Base-by-base conservation (phyloP, 2,888 invertebrate genomes). In the Aquatica leii region DNA sequence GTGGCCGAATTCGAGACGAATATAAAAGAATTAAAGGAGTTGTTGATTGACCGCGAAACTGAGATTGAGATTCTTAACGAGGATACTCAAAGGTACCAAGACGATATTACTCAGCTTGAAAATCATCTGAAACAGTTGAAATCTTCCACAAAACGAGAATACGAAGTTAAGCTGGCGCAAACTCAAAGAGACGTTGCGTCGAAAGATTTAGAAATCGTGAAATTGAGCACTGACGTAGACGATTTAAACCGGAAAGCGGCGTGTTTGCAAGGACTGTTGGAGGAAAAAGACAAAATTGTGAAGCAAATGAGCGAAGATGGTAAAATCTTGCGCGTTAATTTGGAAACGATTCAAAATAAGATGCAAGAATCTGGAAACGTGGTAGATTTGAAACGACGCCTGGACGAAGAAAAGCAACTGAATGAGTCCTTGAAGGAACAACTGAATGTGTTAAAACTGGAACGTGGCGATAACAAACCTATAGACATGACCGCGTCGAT, bases 231-330 rank as follows among this genome's bases (percentile, higher is more conserved):
- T 1, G 65, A 66, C 3, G 54, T 79, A 20, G 76, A 83, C 14
- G 81, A 81, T 21, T 76, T 81, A 31, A 83, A 83, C 55, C 83
- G 84, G 61, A 88, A 90, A 75, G 79, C 88, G 1, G 80, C 82
- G 15, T 82, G 82, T 61, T 77, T 89, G 35, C 85, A 87, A 71
- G 84, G 85, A 11, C 83, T 85, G 31, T 71, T 90, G 0, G 84
- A 82, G 62, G 86, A 87, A 49, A 87, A 87, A 71, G 88, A 90
- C 37, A 83, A 82, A 63, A 80, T 85, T 0, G 84, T 85, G 0
- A 84, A 85, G 58, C 86, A 88, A 12, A 88, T 90, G 73, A 86
- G 85, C 11, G 81, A 82, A 17, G 84, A 86, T 58, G 85, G 83
- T 55, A 86, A 86, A 68, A 83, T 80, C 60, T 79, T 85, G 11